These are phyloP conservation scores for Ascaphus truei DNA, from an alignment of 2,113 vertebrate genomes.

Conservation along the genomic window DNA sequence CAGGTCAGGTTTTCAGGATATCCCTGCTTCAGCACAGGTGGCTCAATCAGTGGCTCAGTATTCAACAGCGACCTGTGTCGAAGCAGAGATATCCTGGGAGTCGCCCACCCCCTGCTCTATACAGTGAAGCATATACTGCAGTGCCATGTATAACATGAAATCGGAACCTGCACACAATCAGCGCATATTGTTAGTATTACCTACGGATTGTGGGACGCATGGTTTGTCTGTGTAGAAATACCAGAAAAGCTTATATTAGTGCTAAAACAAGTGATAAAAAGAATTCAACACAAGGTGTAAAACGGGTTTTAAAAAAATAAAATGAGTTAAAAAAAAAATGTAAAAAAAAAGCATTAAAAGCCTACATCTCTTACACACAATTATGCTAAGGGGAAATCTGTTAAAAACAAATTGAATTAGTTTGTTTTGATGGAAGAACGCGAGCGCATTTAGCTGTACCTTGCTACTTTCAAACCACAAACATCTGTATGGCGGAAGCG, in stretches of 20 bases:
- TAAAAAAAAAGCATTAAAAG: not conserved
- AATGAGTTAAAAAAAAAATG: not conserved
- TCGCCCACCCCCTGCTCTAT: no score
- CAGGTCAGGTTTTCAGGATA: no score
- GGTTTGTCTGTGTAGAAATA: not conserved
- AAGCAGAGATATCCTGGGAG: no score
- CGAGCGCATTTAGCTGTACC: not conserved
- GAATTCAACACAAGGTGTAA: not conserved
- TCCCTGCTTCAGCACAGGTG: no score
- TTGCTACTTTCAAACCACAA: not conserved
- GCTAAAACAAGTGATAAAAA: not conserved
- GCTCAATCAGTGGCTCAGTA: no score
- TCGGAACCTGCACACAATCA: no score
- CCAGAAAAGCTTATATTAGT: not conserved
- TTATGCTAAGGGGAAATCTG: conserved; percentile 1
- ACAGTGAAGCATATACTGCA: no score
- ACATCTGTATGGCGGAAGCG: not conserved
- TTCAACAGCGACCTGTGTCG: no score
- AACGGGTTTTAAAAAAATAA: not conserved
- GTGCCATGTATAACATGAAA: no score
- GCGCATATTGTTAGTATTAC: no score
- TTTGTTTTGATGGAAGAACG: not conserved
- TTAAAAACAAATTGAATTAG: not conserved
- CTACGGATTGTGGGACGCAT: no score
- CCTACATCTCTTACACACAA: not conserved